Percentiles rank a stretch among this genome's conserved stretches.
phyloP scores from a whole-genome alignment of 23 tunicate species.

The Halocynthia aurantium region DNA sequence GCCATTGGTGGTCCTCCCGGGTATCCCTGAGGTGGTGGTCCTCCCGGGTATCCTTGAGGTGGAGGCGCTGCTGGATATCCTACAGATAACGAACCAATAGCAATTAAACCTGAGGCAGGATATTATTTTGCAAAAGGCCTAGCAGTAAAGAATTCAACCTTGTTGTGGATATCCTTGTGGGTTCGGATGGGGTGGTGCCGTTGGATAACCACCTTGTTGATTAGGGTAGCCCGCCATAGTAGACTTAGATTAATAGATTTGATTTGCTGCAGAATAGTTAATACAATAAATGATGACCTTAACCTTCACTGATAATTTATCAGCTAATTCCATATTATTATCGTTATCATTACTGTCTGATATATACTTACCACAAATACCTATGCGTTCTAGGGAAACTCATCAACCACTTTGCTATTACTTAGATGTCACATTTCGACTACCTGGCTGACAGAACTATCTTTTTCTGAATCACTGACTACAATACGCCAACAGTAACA shows the following conservation, averaged over 20 bases:
- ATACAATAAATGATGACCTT: too few species aligned
- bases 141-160: not conserved
- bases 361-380: too few species aligned
- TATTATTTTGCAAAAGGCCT: not conserved
- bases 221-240: slow-evolving; percentile 30
- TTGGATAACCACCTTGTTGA: slow-evolving; percentile 59
- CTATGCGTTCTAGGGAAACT: too few species aligned
- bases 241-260: not conserved
- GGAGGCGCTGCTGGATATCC: not conserved
- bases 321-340: too few species aligned
- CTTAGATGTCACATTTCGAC: too few species aligned
- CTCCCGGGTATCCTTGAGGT: slow-evolving; percentile 40
- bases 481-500: too few species aligned
- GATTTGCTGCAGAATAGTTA: too few species aligned
- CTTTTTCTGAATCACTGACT: too few species aligned
- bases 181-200: slow-evolving; percentile 34
- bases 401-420: too few species aligned
- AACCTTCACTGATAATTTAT: too few species aligned
- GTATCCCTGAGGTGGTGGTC: slow-evolving; percentile 37
- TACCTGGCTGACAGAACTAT: too few species aligned
- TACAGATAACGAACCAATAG: not conserved
- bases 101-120: not conserved
- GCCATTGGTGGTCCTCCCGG: slow-evolving; percentile 32
- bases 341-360: too few species aligned
- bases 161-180: slow-evolving; percentile 29